Base-by-base conservation (phyloP, 1,140 invertebrate genomes). In the Bradynema listronoti region DNA sequence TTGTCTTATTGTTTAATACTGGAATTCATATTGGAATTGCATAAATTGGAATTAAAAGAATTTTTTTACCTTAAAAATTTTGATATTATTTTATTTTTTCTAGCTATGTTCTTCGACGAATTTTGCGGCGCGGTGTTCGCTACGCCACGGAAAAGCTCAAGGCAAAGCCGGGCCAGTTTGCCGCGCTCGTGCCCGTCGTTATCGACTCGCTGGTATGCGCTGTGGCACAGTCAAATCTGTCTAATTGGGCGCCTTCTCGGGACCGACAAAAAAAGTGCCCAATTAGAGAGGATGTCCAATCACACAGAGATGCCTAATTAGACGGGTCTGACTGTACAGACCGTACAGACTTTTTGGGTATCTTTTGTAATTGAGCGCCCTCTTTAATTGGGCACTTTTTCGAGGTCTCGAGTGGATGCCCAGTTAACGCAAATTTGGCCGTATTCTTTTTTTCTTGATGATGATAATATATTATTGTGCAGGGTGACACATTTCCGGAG, bases 81-180 rank as follows among this genome's bases (percentile, higher is more conserved):
- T 11, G 16, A 16, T 56, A 30, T 4, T 32, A 7, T 9, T n/a
- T 56, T 6, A 41, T n/a, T 61, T 32, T 47, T 30, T 60, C 16
- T 33, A 61, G 94, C 81, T 95, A 87, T 80, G 88, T 89, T 24
- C 78, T 95, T 46, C 84, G 91, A 66, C 84, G 92, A 78, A 93
- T 97, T 79, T 82, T 97, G 51, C 83, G 92, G 69, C 84, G 93
- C 71, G 93, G 87, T 62, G 87, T 90, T 30, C 85, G 94, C 49
- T 99, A 93, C 81, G 89, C 88, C 2, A 91, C 87, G 30, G 94
- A 99, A 81, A 98, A 98, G 80, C 80, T 99, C 4, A 88, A 89
- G 81, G 92, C 89, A 1, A 91, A 94, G 79, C 90, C 91, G 19
- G 91, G 91, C 47, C 88, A 94, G 73, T 96, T 99, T 81, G 86